Base-by-base conservation (phyloP, 92 coral and sea anemone genomes). In the Epizoanthus rinbou region DNA sequence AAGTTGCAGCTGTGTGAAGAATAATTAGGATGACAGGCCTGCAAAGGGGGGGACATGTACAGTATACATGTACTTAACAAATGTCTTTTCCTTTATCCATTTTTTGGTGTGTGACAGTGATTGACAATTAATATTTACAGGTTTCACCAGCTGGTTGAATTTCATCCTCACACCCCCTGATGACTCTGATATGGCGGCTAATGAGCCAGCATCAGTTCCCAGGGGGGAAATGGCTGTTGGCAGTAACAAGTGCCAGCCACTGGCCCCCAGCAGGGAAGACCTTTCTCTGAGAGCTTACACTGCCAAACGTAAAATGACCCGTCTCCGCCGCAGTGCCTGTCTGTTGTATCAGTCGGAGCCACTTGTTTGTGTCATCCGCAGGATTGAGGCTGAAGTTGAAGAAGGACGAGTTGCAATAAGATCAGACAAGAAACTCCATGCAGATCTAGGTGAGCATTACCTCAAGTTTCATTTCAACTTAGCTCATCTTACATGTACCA, bases 151-250 rank as follows among this genome's bases (percentile, higher is more conserved):
- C 75, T 97, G 99, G 99, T 76, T 97, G 15, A 97, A 97, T 80
- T 94, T 88, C 78, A 80, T 97, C 45, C 88, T 97, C 16, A 97
- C 99, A 16, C 99, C 99, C 8, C 97, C 97, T 68, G 99, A 97
- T 80, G 98, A 88, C 71, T 84, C 88, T n/a, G 89, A 86, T 28
- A 65, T 84, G 66, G 47, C 57, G 11, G 59, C 22, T 57, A 25
- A 39, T 71, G 54, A 59, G 15, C 3, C 23, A 0, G 45, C 64
- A 54, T 21, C 57, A 54, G 35, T 24, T 33, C 35, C 60, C 52
- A 81, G 39, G 21, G 64, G 78, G 25, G n/a, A n/a, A 53, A 21
- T 63, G 19, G 8, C 84, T 82, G 83, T 90, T 43, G 87, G 87
- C 57, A 83, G 92, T 5, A 85, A 73, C 84, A 89, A 86, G 60